Evolutionary conservation across 2,113 vertebrate genomes (phyloP).

Genomic region (Ammospiza caudacuta): DNA sequence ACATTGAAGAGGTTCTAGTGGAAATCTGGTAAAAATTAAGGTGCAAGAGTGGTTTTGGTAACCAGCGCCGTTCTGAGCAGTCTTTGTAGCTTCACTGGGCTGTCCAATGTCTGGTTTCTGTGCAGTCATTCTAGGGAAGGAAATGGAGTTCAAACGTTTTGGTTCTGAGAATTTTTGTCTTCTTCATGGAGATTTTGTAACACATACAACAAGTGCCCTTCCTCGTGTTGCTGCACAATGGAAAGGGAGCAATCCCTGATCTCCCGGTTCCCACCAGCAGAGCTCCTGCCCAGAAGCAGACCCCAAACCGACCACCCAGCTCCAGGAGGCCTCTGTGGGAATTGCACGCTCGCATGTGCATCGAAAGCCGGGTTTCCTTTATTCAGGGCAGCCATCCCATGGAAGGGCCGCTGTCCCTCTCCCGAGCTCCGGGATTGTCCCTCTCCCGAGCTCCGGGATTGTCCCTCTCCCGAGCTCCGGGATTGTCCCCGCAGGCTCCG

Average conservation of each 20-base stretch:
- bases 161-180: neutral
- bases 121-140: neutral
- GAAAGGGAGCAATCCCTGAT: neutral
- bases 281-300: neutral
- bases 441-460: neutral
- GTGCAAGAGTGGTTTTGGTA: neutral
- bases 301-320: fast-evolving
- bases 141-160: neutral
- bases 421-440: fast-evolving
- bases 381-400: fast-evolving
- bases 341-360: fast-evolving
- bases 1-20: neutral
- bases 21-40: neutral
- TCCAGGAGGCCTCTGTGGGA: neutral
- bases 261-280: neutral
- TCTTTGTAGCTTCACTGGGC: fast-evolving
- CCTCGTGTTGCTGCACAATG: neutral
- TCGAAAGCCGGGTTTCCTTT: fast-evolving
- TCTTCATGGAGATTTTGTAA: neutral
- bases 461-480: no score
- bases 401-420: fast-evolving
- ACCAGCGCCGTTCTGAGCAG: neutral
- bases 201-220: fast-evolving
- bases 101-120: neutral
- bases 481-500: no score